These are phyloP conservation scores for Panagrolaimus sp. DNA, from an alignment of 1,140 invertebrate species.

Conservation along the genomic window DNA sequence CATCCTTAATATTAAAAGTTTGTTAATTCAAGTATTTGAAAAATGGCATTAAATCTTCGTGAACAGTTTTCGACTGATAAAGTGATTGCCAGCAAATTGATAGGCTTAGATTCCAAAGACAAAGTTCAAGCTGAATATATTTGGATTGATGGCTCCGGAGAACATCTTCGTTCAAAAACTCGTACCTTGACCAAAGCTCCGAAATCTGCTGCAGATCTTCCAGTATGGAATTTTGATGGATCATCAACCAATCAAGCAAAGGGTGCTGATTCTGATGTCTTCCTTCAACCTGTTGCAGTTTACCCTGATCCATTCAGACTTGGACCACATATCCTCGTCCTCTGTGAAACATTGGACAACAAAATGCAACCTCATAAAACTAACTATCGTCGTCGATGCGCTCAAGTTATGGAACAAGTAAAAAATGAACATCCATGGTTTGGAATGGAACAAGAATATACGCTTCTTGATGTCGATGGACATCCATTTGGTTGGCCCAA, in stretches of 20 bases:
- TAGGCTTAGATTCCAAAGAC: constrained; percentile 71
- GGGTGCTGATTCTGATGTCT: constrained; percentile 75
- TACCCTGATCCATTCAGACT: constrained; percentile 87
- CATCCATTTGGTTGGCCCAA: constrained; percentile 85
- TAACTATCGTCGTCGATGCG: constrained; percentile 72
- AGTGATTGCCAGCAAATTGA: constrained; percentile 68
- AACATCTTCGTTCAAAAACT: constrained; percentile 79
- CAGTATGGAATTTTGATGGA: constrained; percentile 92
- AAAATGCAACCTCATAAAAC: constrained; percentile 71
- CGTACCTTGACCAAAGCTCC: constrained; percentile 75
- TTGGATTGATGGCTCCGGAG: constrained; percentile 90
- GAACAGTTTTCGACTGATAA: constrained; percentile 68
- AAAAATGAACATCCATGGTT: constrained; percentile 78
- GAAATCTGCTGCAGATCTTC: constrained; percentile 70
- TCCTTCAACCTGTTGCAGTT: constrained; percentile 76
- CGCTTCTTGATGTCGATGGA: constrained; percentile 76
- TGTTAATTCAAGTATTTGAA: constrained; percentile 13
- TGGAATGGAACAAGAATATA: constrained; percentile 88
- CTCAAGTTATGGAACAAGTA: constrained; percentile 69
- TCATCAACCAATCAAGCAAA: constrained; percentile 66
- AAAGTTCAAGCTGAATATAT: constrained; percentile 79
- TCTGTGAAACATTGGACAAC: constrained; percentile 75
- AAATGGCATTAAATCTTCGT: constrained; percentile 55
- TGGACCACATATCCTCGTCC: constrained; percentile 71
- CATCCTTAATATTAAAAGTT: too few relatives aligned